Evolutionary conservation across 2,888 invertebrate species (phyloP).

Genomic region (Epinotia nisella): DNA sequence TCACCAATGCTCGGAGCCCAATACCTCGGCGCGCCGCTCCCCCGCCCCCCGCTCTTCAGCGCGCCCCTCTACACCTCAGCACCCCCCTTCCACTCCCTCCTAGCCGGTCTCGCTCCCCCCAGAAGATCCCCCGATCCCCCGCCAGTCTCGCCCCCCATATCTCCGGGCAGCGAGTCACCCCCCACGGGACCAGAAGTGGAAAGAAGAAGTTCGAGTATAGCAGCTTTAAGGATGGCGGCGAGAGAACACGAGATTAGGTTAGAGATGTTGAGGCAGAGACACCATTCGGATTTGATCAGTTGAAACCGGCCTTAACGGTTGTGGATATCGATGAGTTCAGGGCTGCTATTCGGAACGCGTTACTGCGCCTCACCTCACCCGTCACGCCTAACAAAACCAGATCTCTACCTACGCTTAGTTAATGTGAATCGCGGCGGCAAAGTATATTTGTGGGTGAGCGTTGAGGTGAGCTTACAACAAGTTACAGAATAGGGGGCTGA

Average conservation of each 20-base stretch:
- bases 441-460: too few species aligned
- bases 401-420: too few species aligned
- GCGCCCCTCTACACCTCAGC: slow-evolving; percentile 87
- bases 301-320: slow-evolving; percentile 78
- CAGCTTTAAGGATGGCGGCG: slow-evolving; percentile 93
- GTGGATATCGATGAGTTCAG: slow-evolving; percentile 10
- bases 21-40: slow-evolving; percentile 81
- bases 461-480: too few species aligned
- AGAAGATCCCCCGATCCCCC: slow-evolving; percentile 77
- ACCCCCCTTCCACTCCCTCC: slow-evolving; percentile 75
- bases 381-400: too few species aligned
- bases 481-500: too few species aligned
- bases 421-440: too few species aligned
- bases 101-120: slow-evolving; percentile 78
- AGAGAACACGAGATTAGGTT: slow-evolving; percentile 94
- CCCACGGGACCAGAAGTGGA: slow-evolving; percentile 89
- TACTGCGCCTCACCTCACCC: too few species aligned
- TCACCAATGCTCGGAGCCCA: slow-evolving; percentile 74
- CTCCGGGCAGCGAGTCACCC: slow-evolving; percentile 82
- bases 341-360: too few species aligned
- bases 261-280: slow-evolving; percentile 92
- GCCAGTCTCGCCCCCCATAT: slow-evolving; percentile 83
- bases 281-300: slow-evolving; percentile 90
- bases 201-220: slow-evolving; percentile 93
- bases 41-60: slow-evolving; percentile 83